Evolutionary conservation across 1,140 invertebrate species (phyloP), one percentile per base, ranked within the genome.

Genomic region (Rhopalosiphum padi): DNA sequence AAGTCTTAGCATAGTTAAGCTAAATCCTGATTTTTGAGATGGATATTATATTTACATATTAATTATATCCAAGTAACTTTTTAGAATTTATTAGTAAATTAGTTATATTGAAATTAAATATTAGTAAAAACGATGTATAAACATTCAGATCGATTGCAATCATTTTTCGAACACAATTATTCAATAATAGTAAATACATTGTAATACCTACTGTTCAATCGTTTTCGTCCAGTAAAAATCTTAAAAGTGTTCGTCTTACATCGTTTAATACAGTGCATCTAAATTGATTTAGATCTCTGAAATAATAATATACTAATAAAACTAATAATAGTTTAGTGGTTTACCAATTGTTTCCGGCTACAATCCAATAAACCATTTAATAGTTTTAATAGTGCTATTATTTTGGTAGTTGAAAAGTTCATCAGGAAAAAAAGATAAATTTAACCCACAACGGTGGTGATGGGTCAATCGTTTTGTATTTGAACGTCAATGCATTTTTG

Each of bases 401-500:
- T 77, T 77, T 77, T 77, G 15, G n/a, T 77, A 77, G 30, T 15
- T n/a, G n/a, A n/a, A 68, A 77, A 77, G 30, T 77, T 4, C 60
- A n/a, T 15, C 55, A 60, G n/a, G 30, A n/a, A 77, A 18, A n/a
- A 77, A 77, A n/a, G n/a, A n/a, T 35, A n/a, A 15, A 18, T n/a
- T n/a, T n/a, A 77, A 77, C n/a, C 30, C 4, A 77, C n/a, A 30
- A n/a, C 15, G 15, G 30, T 15, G 4, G 30, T 77, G 15, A 77
- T 77, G n/a, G 60, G 60, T 77, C 60, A n/a, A n/a, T 77, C 60
- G 60, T 77, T 77, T 77, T 77, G n/a, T 77, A 77, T 77, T 77
- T 77, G n/a, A 77, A 77, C 60, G 60, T n/a, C n/a, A 77, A 77
- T 77, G 18, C 60, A 77, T 51, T 51, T 51, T 51, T 51, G 48